A percentile compares a stretch with the other conserved stretches of the same genome.
These are phyloP conservation scores for Sympetrum striolatum DNA, from an alignment of 2,888 invertebrate genomes.

Conservation along the genomic window DNA sequence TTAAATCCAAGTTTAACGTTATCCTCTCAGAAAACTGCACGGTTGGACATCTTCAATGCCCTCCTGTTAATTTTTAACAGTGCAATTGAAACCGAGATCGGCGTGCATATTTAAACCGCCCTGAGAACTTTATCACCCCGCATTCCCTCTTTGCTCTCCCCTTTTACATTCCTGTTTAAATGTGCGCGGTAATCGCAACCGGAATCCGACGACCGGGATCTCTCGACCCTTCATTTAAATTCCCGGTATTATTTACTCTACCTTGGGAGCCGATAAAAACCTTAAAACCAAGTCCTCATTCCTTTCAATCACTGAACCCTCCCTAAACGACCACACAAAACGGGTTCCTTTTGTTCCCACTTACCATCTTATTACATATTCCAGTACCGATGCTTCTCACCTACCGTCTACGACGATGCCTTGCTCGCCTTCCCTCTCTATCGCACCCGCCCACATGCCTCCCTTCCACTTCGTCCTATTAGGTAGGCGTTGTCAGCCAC, in stretches of 20 bases:
- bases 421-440: background rate
- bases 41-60: no score
- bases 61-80: no score
- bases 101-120: background rate
- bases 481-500: slow-evolving; percentile 41
- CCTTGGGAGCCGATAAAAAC: background rate
- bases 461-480: slow-evolving; percentile 16
- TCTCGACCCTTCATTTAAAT: background rate
- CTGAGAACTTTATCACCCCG: background rate
- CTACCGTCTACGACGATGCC: background rate
- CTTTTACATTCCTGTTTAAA: background rate
- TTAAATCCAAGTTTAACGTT: no score
- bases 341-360: slow-evolving; percentile 34
- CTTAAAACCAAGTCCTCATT: background rate
- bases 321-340: background rate
- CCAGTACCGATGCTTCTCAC: slow-evolving; percentile 37
- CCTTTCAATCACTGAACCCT: background rate
- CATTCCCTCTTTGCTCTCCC: background rate
- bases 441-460: background rate
- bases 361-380: slow-evolving; percentile 44
- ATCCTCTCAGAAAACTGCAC: no score
- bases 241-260: slow-evolving; percentile 2
- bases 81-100: no score
- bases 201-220: background rate
- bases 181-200: background rate